Conservation (phyloP, 2,113 vertebrate genomes). For the Macroglossus sobrinus region DNA sequence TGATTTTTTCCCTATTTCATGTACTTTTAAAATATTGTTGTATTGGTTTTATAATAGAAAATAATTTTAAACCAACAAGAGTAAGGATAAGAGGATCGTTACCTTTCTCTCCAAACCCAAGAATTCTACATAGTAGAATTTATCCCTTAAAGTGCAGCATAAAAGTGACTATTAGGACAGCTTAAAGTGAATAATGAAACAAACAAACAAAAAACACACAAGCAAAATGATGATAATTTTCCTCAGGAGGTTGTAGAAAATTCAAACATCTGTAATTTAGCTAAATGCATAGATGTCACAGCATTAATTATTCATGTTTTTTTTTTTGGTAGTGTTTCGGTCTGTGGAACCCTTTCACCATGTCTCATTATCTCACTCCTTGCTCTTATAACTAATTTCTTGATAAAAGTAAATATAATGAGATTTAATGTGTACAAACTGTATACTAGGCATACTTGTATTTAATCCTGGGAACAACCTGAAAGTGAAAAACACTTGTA, state of each 20-base stretch:
- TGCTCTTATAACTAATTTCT: neutral
- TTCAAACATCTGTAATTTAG: neutral
- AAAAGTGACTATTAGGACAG: neutral
- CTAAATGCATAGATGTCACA: neutral
- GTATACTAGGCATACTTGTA: neutral
- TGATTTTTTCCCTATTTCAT: neutral
- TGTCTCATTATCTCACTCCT: too few species aligned
- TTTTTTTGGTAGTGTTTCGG: too few species aligned
- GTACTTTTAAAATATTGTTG: neutral
- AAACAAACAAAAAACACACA: neutral
- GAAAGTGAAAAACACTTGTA: neutral
- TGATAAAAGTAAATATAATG: neutral
- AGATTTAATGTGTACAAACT: neutral
- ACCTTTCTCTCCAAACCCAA: neutral
- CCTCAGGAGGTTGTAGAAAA: neutral
- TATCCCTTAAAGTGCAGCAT: neutral
- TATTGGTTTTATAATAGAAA: neutral
- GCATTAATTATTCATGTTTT: neutral
- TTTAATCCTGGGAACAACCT: neutral
- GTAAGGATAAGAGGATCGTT: neutral
- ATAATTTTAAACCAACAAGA: neutral
- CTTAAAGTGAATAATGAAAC: neutral
- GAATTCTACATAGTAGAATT: neutral
- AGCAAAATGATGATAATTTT: neutral
- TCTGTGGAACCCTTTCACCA: too few species aligned